A percentile compares a stretch with the other conserved stretches of the same genome.
Evolutionary conservation across 2,113 vertebrate genomes (phyloP).

Genomic region (Mesembrinibis cayennensis): DNA sequence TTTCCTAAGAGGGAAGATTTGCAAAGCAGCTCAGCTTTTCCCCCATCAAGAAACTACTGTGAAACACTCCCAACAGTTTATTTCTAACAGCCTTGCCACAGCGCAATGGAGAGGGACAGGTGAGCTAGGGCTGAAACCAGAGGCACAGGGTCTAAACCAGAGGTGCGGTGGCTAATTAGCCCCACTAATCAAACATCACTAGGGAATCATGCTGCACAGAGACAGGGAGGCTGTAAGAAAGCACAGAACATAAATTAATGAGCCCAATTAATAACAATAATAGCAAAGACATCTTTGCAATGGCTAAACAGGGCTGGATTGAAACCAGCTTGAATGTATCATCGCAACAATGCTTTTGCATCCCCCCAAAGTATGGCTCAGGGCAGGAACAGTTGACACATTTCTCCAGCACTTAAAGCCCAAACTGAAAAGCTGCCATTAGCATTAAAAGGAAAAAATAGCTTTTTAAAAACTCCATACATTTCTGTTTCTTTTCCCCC

Average conservation of each 20-base stretch:
- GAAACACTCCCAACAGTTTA: background rate
- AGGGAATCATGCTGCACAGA: background rate
- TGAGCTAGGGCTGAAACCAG: background rate
- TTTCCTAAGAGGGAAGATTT: background rate
- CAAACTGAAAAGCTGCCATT: constrained; percentile 71
- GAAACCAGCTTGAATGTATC: constrained; percentile 59
- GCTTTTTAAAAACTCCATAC: constrained; percentile 64
- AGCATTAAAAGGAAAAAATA: constrained; percentile 62
- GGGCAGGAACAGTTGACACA: constrained; percentile 66
- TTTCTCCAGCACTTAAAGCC: constrained; percentile 61
- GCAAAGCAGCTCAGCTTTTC: background rate
- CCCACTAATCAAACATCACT: background rate
- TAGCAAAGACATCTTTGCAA: background rate
- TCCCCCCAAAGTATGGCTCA: constrained; percentile 22
- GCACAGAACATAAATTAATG: background rate
- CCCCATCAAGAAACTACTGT: background rate
- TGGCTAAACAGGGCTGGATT: constrained; percentile 30
- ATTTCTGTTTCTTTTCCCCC: constrained; percentile 26
- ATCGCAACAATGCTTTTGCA: constrained; percentile 53
- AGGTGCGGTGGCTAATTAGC: background rate
- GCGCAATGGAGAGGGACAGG: background rate
- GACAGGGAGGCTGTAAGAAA: background rate
- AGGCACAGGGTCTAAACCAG: background rate
- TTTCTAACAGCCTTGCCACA: background rate
- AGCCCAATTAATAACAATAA: background rate